Percentiles rank a stretch among this genome's conserved stretches.
Conservation (phyloP, 2,888 invertebrate species). For the Clunio marinus region DNA sequence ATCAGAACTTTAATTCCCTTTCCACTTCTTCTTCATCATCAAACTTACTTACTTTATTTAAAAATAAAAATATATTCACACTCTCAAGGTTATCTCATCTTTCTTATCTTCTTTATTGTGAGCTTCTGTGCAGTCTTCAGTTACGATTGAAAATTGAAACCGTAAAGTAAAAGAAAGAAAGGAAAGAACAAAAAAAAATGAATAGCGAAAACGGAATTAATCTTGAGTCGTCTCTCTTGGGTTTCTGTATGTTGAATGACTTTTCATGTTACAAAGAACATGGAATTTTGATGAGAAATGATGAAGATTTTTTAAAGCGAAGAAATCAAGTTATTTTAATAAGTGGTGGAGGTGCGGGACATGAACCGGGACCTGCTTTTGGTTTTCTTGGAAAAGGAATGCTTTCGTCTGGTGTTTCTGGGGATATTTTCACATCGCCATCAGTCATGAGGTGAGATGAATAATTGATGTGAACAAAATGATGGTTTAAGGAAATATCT, state of each 20-base stretch:
- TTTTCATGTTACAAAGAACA: too few relatives aligned
- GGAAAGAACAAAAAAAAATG: neutral
- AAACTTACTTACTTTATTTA: too few relatives aligned
- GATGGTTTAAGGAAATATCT: neutral
- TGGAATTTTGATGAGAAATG: constrained; percentile 15
- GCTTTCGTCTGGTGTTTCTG: constrained; percentile 72
- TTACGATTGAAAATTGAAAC: neutral
- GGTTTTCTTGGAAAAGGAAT: constrained; percentile 77
- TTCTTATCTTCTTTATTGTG: too few relatives aligned
- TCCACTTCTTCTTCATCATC: too few relatives aligned
- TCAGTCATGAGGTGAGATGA: constrained; percentile 53
- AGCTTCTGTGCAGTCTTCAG: too few relatives aligned
- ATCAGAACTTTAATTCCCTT: too few relatives aligned
- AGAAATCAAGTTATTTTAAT: constrained; percentile 11
- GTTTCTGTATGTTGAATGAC: neutral
- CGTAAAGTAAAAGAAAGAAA: neutral
- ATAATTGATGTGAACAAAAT: neutral
- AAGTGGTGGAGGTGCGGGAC: constrained; percentile 66
- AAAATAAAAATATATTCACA: too few relatives aligned
- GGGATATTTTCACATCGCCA: constrained; percentile 73
- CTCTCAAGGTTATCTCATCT: too few relatives aligned
- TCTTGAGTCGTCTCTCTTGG: constrained; percentile 25
- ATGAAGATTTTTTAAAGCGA: constrained; percentile 17
- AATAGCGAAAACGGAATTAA: neutral
- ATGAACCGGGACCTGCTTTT: constrained; percentile 62